Conservation (phyloP, 2,888 invertebrate genomes). For the Ctenicera cuprea region DNA sequence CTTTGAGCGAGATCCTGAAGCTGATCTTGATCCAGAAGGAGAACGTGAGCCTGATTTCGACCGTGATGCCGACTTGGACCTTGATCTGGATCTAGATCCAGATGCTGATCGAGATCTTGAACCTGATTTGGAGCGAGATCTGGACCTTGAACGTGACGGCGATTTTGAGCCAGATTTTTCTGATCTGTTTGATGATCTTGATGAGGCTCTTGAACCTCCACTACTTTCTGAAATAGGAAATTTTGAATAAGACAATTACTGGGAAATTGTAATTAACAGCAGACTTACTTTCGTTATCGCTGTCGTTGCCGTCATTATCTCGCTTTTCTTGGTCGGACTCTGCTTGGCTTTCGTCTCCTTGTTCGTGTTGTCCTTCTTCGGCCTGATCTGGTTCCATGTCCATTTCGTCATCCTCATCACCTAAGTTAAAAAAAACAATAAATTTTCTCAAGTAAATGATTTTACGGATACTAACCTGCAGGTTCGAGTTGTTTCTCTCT, state of each 20-base stretch:
- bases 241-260: conserved; percentile 34
- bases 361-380: conserved; percentile 78
- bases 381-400: conserved; percentile 73
- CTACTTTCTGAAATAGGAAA: conserved; percentile 64
- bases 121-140: conserved; percentile 62
- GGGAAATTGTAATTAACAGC: conserved; percentile 17
- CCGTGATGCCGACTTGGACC: conserved; percentile 62
- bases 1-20: conserved; percentile 66
- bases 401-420: conserved; percentile 71
- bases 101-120: conserved; percentile 57
- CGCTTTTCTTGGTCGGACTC: conserved; percentile 71
- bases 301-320: conserved; percentile 67
- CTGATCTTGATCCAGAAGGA: conserved; percentile 50
- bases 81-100: conserved; percentile 61
- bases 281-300: conserved; percentile 63
- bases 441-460: background rate
- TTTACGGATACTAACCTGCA: conserved; percentile 73
- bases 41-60: conserved; percentile 65
- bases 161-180: conserved; percentile 74
- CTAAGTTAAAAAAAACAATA: conserved; percentile 5
- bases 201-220: conserved; percentile 64
- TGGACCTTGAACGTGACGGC: conserved; percentile 64
- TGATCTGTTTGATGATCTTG: conserved; percentile 66
- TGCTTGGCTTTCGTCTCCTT: conserved; percentile 76
- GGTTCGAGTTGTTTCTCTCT: conserved; percentile 93